phyloP scores from a whole-genome alignment of 2,888 invertebrate species.

The Drosophila pseudotalamancana region DNA sequence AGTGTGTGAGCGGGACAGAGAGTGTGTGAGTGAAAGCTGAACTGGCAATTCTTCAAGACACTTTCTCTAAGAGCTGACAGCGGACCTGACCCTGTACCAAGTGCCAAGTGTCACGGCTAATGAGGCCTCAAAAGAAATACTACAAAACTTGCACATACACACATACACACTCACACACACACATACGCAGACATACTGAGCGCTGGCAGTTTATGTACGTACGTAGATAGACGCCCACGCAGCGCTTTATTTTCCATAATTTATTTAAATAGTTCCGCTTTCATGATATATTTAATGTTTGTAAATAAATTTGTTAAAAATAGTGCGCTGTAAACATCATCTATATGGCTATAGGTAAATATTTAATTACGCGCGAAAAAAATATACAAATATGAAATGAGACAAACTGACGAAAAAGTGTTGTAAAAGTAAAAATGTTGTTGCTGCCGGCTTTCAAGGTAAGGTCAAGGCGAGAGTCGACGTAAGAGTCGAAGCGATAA shows the following conservation, averaged over 20 bases:
- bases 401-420: slow-evolving; percentile 13
- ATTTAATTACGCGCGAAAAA: slow-evolving; percentile 58
- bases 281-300: slow-evolving; percentile 65
- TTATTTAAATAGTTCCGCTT: slow-evolving; percentile 78
- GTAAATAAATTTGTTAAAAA: slow-evolving; percentile 63
- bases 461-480: slow-evolving; percentile 72
- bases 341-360: slow-evolving; percentile 48
- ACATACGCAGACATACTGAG: slow-evolving; percentile 12
- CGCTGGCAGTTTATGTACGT: slow-evolving; percentile 15
- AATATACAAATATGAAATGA: slow-evolving; percentile 7
- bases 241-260: slow-evolving; percentile 64
- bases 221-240: slow-evolving; percentile 50
- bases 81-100: slow-evolving; percentile 22
- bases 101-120: slow-evolving; percentile 62
- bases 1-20: neutral
- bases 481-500: slow-evolving; percentile 50
- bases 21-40: neutral
- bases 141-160: neutral
- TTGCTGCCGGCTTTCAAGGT: slow-evolving; percentile 59
- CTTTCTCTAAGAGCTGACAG: slow-evolving; percentile 25
- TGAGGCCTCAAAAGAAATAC: slow-evolving; percentile 25
- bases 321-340: slow-evolving; percentile 46
- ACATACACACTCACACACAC: neutral
- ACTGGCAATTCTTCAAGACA: slow-evolving; percentile 16
- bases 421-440: slow-evolving; percentile 66